Conservation (phyloP, 2,797 vertebrate genomes). For the Linurgus olivaceus region DNA sequence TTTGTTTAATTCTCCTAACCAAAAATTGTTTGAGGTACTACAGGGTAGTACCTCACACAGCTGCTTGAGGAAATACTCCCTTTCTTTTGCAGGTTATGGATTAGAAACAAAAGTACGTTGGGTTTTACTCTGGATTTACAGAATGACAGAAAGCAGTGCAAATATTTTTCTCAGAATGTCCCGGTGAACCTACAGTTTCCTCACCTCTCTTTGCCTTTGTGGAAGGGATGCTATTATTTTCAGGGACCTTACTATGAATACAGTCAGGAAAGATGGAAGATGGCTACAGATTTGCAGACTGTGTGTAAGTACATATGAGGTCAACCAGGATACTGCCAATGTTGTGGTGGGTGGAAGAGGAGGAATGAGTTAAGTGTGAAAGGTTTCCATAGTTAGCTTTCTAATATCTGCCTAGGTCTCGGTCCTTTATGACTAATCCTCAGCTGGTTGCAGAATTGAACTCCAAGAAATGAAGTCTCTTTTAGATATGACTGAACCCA, state of each 20-base stretch:
- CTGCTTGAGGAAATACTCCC: background rate
- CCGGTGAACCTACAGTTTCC: background rate
- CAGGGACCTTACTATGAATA: background rate
- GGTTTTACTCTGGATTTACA: background rate
- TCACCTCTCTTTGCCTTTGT: background rate
- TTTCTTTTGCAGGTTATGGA: background rate
- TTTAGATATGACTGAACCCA: conserved; percentile 41
- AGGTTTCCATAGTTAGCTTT: background rate
- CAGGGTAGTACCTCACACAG: background rate
- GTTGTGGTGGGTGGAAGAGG: background rate
- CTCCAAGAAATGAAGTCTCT: background rate
- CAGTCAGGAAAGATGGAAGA: background rate
- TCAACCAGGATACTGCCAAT: background rate
- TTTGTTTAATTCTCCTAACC: background rate
- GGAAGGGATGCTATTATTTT: background rate
- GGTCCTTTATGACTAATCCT: background rate
- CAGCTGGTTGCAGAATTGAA: background rate
- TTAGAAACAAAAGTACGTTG: background rate
- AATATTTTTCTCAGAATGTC: background rate
- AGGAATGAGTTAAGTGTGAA: background rate
- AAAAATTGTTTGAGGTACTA: background rate
- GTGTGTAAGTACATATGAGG: background rate
- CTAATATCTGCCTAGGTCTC: background rate
- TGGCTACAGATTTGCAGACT: background rate
- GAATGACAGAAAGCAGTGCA: background rate